These are phyloP conservation scores for Torymus tubicola DNA, from an alignment of 2,888 invertebrate genomes.

Conservation along the genomic window DNA sequence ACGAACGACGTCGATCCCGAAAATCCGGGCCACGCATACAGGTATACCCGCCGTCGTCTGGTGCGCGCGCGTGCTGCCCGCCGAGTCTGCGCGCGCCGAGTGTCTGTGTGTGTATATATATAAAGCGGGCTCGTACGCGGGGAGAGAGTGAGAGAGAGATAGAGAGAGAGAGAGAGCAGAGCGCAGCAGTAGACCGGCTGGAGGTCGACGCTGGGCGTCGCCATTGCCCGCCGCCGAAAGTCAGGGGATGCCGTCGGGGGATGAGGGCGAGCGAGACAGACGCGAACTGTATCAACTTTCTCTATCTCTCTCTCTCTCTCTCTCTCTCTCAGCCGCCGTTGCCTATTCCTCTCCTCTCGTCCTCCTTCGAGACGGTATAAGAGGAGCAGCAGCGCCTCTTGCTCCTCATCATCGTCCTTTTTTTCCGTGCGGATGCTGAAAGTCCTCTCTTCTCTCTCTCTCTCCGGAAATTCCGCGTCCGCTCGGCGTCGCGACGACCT, in stretches of 20 bases:
- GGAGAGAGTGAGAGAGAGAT: no score
- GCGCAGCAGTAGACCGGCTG: constrained; percentile 48
- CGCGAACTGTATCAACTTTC: constrained; percentile 7
- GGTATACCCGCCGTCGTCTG: no score
- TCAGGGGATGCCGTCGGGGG: constrained; percentile 41
- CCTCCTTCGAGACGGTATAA: neutral
- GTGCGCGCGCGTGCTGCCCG: constrained; percentile 23
- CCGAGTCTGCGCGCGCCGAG: constrained; percentile 67
- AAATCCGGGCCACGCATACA: constrained; percentile 50
- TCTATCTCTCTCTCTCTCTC: constrained; percentile 10
- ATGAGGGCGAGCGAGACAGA: constrained; percentile 13
- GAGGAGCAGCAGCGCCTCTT: no score
- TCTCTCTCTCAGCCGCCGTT: neutral
- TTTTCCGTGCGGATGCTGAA: constrained; percentile 9
- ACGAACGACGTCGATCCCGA: constrained; percentile 30
- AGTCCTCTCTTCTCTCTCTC: neutral
- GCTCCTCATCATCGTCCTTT: neutral
- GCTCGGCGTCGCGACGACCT: constrained; percentile 70
- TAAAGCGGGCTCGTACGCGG: no score
- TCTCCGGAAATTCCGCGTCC: constrained; percentile 62
- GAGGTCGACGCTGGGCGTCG: constrained; percentile 72
- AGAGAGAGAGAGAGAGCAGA: no score
- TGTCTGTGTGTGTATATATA: constrained; percentile 16
- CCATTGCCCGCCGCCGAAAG: constrained; percentile 61
- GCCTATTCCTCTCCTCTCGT: constrained; percentile 14